Evolutionary conservation across 2,113 vertebrate genomes (phyloP).

Genomic region (Pedetes capensis): DNA sequence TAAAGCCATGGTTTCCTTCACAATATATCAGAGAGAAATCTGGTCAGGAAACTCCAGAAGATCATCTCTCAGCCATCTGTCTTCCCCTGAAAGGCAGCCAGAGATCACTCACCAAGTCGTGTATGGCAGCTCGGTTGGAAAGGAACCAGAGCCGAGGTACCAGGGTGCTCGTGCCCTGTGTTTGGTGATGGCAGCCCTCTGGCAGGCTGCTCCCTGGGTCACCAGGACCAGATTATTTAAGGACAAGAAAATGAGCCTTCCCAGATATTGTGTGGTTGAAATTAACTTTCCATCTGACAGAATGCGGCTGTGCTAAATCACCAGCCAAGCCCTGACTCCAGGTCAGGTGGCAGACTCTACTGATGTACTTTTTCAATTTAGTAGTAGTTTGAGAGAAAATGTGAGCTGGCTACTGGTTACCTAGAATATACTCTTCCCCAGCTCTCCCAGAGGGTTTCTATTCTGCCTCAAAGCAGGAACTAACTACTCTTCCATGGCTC

Average conservation of each 20-base stretch:
- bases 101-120: slow-evolving; percentile 43
- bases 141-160: neutral
- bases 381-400: neutral
- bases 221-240: slow-evolving; percentile 12
- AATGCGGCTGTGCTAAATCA: neutral
- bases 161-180: neutral
- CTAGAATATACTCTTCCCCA: neutral
- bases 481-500: slow-evolving; percentile 20
- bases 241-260: neutral
- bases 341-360: neutral
- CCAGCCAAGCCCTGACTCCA: neutral
- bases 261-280: neutral
- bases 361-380: neutral
- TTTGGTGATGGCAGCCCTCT: slow-evolving; percentile 22
- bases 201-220: neutral
- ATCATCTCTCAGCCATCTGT: slow-evolving; percentile 69
- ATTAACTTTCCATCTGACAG: neutral
- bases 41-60: slow-evolving; percentile 65
- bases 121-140: neutral
- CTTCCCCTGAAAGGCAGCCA: slow-evolving; percentile 67
- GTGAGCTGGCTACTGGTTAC: neutral
- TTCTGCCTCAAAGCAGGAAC: neutral
- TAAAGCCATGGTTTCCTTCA: slow-evolving; percentile 29
- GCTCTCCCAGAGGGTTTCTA: neutral
- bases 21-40: slow-evolving; percentile 55